Conservation (phyloP, 2,113 vertebrate genomes). For the Synodontis membranacea region DNA sequence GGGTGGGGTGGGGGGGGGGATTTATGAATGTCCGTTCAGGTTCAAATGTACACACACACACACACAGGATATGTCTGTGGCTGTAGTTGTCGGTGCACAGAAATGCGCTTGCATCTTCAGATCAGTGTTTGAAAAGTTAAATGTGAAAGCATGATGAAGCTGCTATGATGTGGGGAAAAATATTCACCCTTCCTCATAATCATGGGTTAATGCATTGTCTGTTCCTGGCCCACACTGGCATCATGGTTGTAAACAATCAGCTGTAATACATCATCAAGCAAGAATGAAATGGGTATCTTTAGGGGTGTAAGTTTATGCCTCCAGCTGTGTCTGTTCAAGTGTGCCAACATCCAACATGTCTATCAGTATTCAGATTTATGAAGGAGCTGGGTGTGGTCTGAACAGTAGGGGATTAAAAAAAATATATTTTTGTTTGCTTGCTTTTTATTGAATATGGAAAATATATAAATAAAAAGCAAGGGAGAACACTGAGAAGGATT, state of each 20-base stretch:
- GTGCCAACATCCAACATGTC: too few species aligned
- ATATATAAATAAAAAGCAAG: background rate
- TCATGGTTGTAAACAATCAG: background rate
- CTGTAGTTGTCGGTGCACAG: background rate
- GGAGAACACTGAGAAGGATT: background rate
- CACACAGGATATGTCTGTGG: background rate
- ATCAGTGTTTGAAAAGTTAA: background rate
- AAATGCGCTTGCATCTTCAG: background rate
- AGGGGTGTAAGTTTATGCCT: background rate
- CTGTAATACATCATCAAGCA: too few species aligned
- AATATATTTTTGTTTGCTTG: background rate
- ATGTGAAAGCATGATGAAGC: background rate
- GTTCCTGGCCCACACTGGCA: background rate
- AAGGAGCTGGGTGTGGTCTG: background rate
- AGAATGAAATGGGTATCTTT: too few species aligned
- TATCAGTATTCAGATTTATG: too few species aligned
- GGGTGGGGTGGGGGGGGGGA: too few species aligned
- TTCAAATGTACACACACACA: background rate
- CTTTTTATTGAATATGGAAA: background rate
- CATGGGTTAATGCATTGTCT: background rate
- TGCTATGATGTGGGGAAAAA: background rate
- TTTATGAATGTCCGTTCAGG: background rate
- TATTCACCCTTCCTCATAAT: background rate
- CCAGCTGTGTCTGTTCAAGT: background rate
- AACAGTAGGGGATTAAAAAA: background rate